Base-by-base conservation (phyloP, 2,888 invertebrate species). In the Encarsia formosa region DNA sequence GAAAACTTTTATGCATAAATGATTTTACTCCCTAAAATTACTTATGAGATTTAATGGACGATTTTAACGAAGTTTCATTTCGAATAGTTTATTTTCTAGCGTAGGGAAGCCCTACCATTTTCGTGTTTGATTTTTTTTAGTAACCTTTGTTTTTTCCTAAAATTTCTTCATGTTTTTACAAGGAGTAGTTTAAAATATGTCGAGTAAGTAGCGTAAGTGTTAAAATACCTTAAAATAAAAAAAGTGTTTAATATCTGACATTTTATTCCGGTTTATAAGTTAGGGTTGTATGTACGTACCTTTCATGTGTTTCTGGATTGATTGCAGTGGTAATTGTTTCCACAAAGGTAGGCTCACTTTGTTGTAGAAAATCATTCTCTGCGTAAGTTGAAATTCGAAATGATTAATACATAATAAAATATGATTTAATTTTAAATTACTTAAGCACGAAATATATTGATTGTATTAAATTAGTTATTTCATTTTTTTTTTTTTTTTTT, bases 301-400 rank as follows among this genome's bases (percentile, higher is more conserved):
- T 79, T 69, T 76, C 77, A 62, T 79, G 76, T 59, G 78, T 77
- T 60, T 75, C 69, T 49, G 78, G 78, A 67, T 79, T 77, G 61
- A 77, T 69, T 62, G 79, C 78, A 57, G 74, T 75, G 64, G 75
- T 75, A 53, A 74, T 75, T 47, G 76, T 78, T 68, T 79, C 78
- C 64, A 76, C 75, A 66, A 74, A 78, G 59, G 79, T 77, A 55
- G 79, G 79, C 68, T 79, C 78, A 66, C 78, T 79, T 70, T 78
- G 78, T 71, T 80, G 80, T 69, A 80, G 79, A 73, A 80, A 79
- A 71, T 80, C 80, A 67, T 75, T 75, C 74, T 80, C 81, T 81
- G 70, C 44, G 59, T 58, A 34, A 34, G 15, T 4, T 15, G 15
- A n/a, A n/a, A 3, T n/a, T 34, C 15, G 18, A 34, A 13, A 32